Evolutionary conservation across 2,888 invertebrate species (phyloP).

Genomic region (Syritta pipiens): DNA sequence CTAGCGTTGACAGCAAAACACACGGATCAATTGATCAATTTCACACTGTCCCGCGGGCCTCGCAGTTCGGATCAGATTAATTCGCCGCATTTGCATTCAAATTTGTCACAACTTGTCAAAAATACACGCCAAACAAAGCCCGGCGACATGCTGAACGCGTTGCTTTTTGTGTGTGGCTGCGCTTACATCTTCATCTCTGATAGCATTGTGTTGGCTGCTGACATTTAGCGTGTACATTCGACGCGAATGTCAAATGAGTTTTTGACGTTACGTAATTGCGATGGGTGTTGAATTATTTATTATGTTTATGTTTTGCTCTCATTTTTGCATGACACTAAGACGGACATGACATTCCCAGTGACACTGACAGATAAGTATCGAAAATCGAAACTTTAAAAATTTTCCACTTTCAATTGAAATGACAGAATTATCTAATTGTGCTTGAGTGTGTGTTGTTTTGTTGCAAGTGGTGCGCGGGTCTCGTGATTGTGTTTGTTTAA

Average conservation of each 20-base stretch:
- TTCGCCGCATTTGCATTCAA: constrained; percentile 8
- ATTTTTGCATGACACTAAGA: not conserved
- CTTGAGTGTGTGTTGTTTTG: not conserved
- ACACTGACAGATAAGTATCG: constrained; percentile 5
- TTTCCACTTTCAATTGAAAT: constrained; percentile 33
- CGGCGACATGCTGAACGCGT: not conserved
- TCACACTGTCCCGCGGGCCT: not conserved
- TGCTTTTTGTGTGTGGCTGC: not conserved
- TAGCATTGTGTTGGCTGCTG: not conserved
- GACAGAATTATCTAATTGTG: constrained; percentile 32
- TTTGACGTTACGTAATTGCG: constrained; percentile 4
- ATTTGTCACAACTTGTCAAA: constrained; percentile 25
- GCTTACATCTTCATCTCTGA: constrained; percentile 10
- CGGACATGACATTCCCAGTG: not conserved
- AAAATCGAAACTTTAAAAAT: constrained; percentile 6
- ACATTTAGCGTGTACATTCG: constrained; percentile 3
- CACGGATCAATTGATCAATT: constrained; percentile 23
- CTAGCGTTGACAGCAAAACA: not conserved
- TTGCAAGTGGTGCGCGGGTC: not conserved
- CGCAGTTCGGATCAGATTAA: constrained; percentile 12
- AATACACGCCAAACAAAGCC: not conserved
- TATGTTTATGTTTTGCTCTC: not conserved
- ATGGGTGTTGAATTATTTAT: constrained; percentile 21
- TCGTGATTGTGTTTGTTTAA: not conserved
- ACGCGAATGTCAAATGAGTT: constrained; percentile 22